phyloP scores from a whole-genome alignment of 2,113 vertebrate genomes.

The Oreotrochilus melanogaster region DNA sequence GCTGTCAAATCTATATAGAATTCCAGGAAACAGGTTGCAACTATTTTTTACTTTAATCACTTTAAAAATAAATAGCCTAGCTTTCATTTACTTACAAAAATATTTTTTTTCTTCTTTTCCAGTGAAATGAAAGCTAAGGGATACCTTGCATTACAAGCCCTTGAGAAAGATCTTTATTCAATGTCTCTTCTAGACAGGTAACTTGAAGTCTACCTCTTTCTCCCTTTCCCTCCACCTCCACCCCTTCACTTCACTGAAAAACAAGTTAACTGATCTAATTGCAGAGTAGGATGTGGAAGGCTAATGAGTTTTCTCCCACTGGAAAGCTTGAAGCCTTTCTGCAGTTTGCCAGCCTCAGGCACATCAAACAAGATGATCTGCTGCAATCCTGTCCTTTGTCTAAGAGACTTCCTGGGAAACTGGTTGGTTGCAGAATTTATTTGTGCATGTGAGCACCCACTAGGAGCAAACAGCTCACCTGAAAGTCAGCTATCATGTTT shows the following conservation, averaged over 20 bases:
- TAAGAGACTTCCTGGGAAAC: background rate
- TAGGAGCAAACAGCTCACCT: background rate
- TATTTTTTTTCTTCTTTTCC: background rate
- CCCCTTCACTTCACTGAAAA: background rate
- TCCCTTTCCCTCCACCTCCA: background rate
- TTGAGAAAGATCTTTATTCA: constrained; percentile 81
- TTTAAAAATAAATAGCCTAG: background rate
- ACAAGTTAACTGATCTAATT: background rate
- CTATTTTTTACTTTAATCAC: background rate
- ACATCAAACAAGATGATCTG: rapidly evolving
- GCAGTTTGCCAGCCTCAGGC: background rate
- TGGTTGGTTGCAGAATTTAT: background rate
- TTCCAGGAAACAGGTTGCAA: constrained; percentile 83
- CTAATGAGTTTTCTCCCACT: background rate
- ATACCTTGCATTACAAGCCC: constrained; percentile 77
- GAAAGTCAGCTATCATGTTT: background rate
- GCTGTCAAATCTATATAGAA: constrained; percentile 78
- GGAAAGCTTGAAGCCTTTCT: background rate
- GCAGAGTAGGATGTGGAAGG: background rate
- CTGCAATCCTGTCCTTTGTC: background rate
- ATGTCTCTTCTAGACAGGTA: constrained; percentile 81
- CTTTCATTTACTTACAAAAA: background rate
- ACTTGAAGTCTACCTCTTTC: background rate
- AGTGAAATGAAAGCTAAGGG: constrained; percentile 82
- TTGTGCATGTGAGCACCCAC: background rate